Conservation (phyloP, 2,113 vertebrate species). For the Zosterops hypoxanthus region DNA sequence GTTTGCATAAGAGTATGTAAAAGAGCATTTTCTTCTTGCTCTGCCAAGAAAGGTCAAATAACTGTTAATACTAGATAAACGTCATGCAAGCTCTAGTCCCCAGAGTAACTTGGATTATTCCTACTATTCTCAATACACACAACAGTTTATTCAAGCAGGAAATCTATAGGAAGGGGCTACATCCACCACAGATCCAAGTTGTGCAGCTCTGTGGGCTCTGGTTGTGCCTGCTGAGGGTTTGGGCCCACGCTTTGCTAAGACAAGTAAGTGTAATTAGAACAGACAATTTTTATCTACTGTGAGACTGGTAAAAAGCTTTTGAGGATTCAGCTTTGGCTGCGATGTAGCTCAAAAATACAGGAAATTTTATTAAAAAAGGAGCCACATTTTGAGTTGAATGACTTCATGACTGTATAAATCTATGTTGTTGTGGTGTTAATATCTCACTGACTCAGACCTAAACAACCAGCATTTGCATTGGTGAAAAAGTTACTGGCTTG, state of each 20-base stretch:
- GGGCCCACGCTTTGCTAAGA: neutral
- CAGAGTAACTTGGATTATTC: conserved; percentile 30
- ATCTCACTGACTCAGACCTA: conserved; percentile 26
- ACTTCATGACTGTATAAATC: neutral
- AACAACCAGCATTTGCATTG: neutral
- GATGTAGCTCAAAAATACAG: neutral
- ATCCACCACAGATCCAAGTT: neutral
- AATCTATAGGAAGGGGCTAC: neutral
- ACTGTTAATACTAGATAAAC: conserved; percentile 55
- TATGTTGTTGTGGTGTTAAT: conserved; percentile 14
- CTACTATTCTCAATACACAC: neutral
- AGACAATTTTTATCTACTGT: neutral
- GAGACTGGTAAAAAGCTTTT: neutral
- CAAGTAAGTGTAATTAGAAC: neutral
- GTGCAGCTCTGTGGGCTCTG: neutral
- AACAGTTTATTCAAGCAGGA: conserved; percentile 11
- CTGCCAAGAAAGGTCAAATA: conserved; percentile 53
- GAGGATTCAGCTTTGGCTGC: neutral
- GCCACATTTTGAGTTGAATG: conserved; percentile 11
- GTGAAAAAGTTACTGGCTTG: conserved; percentile 32
- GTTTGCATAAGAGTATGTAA: conserved; percentile 47
- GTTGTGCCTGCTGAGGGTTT: neutral
- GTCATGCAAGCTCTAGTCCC: conserved; percentile 16
- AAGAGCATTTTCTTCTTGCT: conserved; percentile 59
- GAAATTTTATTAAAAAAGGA: neutral